These are phyloP conservation scores for Microtus pennsylvanicus DNA, from an alignment of 2,113 vertebrate species.

Conservation along the genomic window DNA sequence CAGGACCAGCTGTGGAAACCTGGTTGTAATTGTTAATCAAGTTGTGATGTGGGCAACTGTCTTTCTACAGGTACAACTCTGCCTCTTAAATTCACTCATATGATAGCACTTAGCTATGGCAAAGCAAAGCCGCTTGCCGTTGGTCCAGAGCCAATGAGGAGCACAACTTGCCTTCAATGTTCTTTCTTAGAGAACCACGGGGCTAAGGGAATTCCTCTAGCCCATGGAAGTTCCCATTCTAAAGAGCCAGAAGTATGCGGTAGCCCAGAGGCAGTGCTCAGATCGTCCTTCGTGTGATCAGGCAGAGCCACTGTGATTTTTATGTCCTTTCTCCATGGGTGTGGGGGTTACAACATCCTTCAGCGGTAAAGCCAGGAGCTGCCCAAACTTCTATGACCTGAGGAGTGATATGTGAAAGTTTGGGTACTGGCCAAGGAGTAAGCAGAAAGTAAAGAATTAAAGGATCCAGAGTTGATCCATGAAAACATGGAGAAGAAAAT, in stretches of 20 bases:
- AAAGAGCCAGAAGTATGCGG: accelerated
- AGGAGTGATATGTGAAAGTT: not conserved
- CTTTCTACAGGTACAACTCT: not conserved
- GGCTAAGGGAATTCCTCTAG: accelerated
- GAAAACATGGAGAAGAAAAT: not conserved
- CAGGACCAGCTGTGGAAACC: accelerated
- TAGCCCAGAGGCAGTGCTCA: accelerated
- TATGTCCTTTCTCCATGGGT: not conserved
- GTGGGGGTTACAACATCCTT: accelerated
- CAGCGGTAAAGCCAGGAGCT: accelerated
- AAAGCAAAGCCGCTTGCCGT: not conserved
- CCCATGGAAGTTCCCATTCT: accelerated
- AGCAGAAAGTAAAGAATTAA: not conserved
- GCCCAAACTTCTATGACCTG: not conserved
- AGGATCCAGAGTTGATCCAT: not conserved
- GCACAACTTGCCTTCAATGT: accelerated
- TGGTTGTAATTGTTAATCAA: not conserved
- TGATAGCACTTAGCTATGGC: accelerated
- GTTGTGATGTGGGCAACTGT: accelerated
- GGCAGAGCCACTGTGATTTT: accelerated
- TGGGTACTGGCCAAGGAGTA: not conserved
- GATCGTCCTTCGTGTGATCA: accelerated
- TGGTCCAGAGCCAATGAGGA: not conserved
- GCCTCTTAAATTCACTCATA: not conserved
- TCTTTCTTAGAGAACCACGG: too few species aligned